Conservation (phyloP, 2,797 vertebrate genomes). For the Erpetoichthys calabaricus region DNA sequence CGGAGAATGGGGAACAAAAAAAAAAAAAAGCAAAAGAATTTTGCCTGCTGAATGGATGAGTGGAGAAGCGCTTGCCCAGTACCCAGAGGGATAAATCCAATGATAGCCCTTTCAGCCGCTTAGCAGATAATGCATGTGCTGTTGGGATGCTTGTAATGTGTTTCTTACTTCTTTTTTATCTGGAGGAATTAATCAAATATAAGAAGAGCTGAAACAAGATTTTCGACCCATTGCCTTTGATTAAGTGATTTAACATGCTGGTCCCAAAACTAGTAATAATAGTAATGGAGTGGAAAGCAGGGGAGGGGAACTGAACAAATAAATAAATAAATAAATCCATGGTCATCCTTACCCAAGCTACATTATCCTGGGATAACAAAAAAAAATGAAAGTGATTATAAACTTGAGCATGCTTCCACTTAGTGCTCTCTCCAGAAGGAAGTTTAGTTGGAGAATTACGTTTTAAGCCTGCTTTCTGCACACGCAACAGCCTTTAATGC, state of each 20-base stretch:
- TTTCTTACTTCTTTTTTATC: conserved; percentile 72
- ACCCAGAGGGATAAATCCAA: conserved; percentile 72
- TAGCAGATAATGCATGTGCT: conserved; percentile 91
- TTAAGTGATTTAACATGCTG: conserved; percentile 96
- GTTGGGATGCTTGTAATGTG: conserved; percentile 63
- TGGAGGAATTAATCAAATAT: conserved; percentile 94
- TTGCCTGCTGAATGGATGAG: conserved; percentile 56
- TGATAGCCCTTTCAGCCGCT: conserved; percentile 86
- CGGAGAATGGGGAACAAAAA: conserved; percentile 28
- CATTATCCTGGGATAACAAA: conserved; percentile 74
- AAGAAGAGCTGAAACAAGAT: conserved; percentile 87
- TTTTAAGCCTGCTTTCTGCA: conserved; percentile 40
- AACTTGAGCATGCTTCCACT: conserved; percentile 44
- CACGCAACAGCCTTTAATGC: conserved; percentile 29
- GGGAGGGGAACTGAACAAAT: conserved; percentile 39
- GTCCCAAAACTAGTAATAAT: conserved; percentile 83
- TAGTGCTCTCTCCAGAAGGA: conserved; percentile 35
- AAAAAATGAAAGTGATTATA: conserved; percentile 51
- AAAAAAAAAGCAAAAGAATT: conserved; percentile 44
- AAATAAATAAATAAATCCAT: conserved; percentile 21
- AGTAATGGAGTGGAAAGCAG: conserved; percentile 93
- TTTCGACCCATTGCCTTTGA: conserved; percentile 99
- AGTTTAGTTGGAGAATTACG: conserved; percentile 49
- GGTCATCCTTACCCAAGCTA: conserved; percentile 62
- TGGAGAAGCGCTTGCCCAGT: conserved; percentile 55